Conservation (phyloP, 2,888 invertebrate species). For the Chloromyia formosa region DNA sequence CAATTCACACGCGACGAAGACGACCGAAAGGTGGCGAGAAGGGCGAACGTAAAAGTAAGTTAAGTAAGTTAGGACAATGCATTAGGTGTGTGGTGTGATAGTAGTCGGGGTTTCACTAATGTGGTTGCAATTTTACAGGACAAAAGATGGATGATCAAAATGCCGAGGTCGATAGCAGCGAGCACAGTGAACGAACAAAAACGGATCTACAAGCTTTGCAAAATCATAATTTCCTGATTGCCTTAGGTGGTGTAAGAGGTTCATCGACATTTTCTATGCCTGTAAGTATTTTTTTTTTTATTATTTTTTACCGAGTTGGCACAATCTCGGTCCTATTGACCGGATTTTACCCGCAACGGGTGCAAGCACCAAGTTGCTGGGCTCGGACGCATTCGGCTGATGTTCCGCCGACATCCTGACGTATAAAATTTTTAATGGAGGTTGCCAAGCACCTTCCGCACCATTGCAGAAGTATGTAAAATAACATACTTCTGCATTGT, state of each 20-base stretch:
- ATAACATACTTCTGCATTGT: not conserved
- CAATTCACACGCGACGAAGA: slow-evolving; percentile 92
- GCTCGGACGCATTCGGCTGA: too few relatives aligned
- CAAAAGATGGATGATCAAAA: slow-evolving; percentile 43
- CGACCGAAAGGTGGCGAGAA: slow-evolving; percentile 81
- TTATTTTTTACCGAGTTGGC: too few relatives aligned
- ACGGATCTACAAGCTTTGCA: slow-evolving; percentile 53
- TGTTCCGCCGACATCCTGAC: too few relatives aligned
- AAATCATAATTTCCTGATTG: slow-evolving; percentile 55
- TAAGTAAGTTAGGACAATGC: too few relatives aligned
- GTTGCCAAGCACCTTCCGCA: too few relatives aligned
- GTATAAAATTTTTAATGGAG: too few relatives aligned
- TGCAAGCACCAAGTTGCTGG: too few relatives aligned
- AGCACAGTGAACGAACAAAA: slow-evolving; percentile 45
- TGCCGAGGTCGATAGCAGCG: slow-evolving; percentile 40
- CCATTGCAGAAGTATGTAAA: too few relatives aligned
- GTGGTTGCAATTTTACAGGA: not conserved
- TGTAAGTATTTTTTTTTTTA: slow-evolving; percentile 50
- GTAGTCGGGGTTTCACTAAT: not conserved
- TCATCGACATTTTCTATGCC: slow-evolving; percentile 53
- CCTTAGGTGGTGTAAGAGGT: slow-evolving; percentile 53
- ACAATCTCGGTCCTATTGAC: too few relatives aligned
- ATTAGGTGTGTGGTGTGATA: too few relatives aligned
- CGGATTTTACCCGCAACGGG: too few relatives aligned
- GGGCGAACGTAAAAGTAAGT: slow-evolving; percentile 66